Conservation (phyloP, 1,140 invertebrate species). For the Dendroctonus valens region DNA sequence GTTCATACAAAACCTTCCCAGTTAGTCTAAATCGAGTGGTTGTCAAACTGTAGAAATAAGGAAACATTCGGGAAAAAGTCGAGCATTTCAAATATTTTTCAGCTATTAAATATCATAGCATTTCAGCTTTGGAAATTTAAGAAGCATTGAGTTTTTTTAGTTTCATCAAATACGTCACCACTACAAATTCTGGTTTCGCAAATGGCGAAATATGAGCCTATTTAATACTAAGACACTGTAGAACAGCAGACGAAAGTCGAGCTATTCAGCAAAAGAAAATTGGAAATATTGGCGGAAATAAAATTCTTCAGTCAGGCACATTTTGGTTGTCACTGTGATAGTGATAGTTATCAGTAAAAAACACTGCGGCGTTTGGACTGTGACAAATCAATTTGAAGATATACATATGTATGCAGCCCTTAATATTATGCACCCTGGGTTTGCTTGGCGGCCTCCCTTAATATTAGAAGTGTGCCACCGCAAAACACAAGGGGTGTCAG, state of each 20-base stretch:
- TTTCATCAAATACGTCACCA: too few relatives aligned
- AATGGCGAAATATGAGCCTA: too few relatives aligned
- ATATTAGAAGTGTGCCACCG: conserved; percentile 44
- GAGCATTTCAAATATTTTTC: too few relatives aligned
- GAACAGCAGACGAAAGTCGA: too few relatives aligned
- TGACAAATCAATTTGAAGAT: conserved; percentile 54
- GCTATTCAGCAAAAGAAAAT: too few relatives aligned
- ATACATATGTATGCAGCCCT: conserved; percentile 50
- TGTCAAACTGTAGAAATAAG: conserved; percentile 11
- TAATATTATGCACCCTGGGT: conserved; percentile 49
- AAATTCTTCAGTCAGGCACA: background rate
- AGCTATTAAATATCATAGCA: too few relatives aligned
- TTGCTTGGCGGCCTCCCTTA: conserved; percentile 45
- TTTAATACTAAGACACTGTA: too few relatives aligned
- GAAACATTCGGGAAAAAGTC: background rate
- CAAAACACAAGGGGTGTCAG: conserved; percentile 23
- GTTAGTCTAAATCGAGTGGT: too few relatives aligned
- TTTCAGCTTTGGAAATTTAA: too few relatives aligned
- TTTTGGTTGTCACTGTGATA: background rate
- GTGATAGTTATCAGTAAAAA: conserved; percentile 48
- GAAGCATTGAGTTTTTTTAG: too few relatives aligned
- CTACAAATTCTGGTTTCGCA: too few relatives aligned
- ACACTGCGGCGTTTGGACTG: conserved; percentile 48
- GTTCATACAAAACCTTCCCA: background rate
- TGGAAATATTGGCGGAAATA: background rate